Conservation (phyloP, 2,113 vertebrate species). For the Coryphaenoides rupestris region DNA sequence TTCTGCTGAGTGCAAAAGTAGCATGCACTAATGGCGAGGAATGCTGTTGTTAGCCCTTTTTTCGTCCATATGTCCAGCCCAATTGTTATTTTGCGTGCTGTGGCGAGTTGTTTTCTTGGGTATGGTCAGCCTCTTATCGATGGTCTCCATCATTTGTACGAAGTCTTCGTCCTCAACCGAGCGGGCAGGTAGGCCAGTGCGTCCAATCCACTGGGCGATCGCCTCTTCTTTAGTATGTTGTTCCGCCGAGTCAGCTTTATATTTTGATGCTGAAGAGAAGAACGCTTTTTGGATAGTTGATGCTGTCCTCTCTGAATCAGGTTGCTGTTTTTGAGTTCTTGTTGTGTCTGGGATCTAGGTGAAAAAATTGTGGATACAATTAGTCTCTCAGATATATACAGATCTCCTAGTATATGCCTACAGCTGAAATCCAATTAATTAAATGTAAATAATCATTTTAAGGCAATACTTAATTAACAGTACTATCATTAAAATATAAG, state of each 20-base stretch:
- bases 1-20: constrained; percentile 23
- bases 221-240: constrained; percentile 11
- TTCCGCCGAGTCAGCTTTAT: constrained; percentile 9
- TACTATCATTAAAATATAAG: too few relatives aligned
- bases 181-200: constrained; percentile 17
- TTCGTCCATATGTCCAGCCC: constrained; percentile 26
- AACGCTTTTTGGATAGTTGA: background rate
- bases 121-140: constrained; percentile 12
- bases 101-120: constrained; percentile 16
- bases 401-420: too few relatives aligned
- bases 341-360: background rate
- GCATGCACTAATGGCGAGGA: constrained; percentile 27
- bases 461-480: too few relatives aligned
- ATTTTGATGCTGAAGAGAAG: constrained; percentile 6
- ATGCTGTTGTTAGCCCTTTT: constrained; percentile 17
- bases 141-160: too few relatives aligned
- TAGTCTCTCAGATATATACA: too few relatives aligned
- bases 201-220: constrained; percentile 15
- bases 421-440: too few relatives aligned
- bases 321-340: background rate
- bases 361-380: background rate
- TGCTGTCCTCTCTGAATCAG: background rate
- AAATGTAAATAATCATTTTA: too few relatives aligned
- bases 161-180: too few relatives aligned
- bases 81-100: constrained; percentile 20